These are phyloP conservation scores for Anguilla japonica DNA, from an alignment of 2,113 vertebrate species.

Conservation along the genomic window DNA sequence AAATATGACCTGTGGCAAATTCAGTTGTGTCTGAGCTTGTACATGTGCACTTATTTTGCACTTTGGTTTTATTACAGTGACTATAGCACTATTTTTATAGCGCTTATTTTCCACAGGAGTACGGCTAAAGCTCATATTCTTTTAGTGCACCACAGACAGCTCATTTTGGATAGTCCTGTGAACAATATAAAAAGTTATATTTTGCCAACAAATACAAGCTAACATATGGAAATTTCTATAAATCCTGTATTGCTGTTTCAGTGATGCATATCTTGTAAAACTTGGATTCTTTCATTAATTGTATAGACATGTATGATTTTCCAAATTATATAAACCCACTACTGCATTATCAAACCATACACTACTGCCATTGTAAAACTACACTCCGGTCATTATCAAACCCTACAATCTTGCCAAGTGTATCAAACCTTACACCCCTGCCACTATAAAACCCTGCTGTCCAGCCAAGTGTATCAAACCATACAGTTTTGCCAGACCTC, in stretches of 20 bases:
- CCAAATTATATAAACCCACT: not conserved
- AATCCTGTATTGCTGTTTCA: not conserved
- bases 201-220: not conserved
- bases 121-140: not conserved
- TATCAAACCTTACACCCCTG: no score
- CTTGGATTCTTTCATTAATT: not conserved
- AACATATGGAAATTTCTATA: not conserved
- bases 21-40: not conserved
- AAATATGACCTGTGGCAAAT: not conserved
- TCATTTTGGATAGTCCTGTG: constrained; percentile 9
- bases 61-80: not conserved
- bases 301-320: not conserved
- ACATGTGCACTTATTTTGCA: not conserved
- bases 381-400: not conserved
- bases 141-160: not conserved
- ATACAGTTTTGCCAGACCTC: no score
- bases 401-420: no score
- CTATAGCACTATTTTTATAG: not conserved
- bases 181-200: not conserved
- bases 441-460: no score
- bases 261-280: not conserved
- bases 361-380: no score
- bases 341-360: no score
- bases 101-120: not conserved
- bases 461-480: no score